Evolutionary conservation across 2,888 invertebrate genomes (phyloP).

Genomic region (Mythimna lalbum): DNA sequence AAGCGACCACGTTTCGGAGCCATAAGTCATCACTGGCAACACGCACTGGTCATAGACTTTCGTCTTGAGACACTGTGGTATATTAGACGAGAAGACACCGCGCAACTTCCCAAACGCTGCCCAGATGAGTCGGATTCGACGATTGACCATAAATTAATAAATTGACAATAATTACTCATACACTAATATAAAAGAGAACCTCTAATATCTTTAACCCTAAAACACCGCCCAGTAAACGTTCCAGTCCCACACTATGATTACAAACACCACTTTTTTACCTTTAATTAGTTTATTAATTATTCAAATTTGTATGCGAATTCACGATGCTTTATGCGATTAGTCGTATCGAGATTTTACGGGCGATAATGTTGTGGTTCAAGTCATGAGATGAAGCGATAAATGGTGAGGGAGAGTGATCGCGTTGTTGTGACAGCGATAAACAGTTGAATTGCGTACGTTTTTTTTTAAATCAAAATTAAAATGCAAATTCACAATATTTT

Average conservation of each 20-base stretch:
- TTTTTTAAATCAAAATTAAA: no score
- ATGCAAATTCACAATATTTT: no score
- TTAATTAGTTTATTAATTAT: slow-evolving; percentile 89
- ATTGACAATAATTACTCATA: no score
- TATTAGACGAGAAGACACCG: no score
- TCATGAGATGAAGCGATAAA: slow-evolving; percentile 47
- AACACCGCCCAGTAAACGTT: slow-evolving; percentile 49
- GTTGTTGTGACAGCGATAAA: slow-evolving; percentile 18
- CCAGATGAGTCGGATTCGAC: no score
- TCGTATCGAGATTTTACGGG: slow-evolving; percentile 80
- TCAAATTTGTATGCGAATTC: slow-evolving; percentile 88
- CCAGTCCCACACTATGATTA: slow-evolving; percentile 82
- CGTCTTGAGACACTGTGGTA: no score
- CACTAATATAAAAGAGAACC: not conserved
- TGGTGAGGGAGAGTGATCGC: slow-evolving; percentile 13
- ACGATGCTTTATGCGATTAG: slow-evolving; percentile 86
- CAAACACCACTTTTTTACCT: slow-evolving; percentile 77
- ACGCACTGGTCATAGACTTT: no score
- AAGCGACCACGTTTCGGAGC: no score
- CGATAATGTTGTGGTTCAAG: slow-evolving; percentile 53
- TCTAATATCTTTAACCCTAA: slow-evolving; percentile 43
- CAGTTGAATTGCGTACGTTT: not conserved
- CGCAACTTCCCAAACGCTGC: no score
- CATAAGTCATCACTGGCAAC: no score
- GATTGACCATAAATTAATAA: no score